phyloP scores from a whole-genome alignment of 2,113 vertebrate species.

The Clinocottus analis region DNA sequence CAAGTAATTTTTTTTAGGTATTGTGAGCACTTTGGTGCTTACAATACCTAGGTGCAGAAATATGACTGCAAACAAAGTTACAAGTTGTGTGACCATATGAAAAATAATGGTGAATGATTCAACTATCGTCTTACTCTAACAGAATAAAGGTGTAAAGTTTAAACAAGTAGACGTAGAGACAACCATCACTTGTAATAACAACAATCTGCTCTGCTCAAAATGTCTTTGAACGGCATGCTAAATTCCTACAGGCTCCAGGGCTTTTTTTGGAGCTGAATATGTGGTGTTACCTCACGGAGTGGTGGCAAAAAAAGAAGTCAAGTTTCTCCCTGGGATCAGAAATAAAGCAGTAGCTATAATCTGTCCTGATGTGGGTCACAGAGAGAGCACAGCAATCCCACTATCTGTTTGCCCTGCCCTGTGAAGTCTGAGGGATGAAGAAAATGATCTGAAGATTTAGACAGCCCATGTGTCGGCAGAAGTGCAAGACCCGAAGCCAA shows the following conservation, averaged over 20 bases:
- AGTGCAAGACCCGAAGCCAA: slow-evolving; percentile 9
- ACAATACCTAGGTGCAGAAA: too few species aligned
- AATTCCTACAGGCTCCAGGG: slow-evolving; percentile 2
- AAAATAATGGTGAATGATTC: background rate
- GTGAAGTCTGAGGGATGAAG: slow-evolving; percentile 30
- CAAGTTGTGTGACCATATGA: background rate
- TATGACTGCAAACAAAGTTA: too few species aligned
- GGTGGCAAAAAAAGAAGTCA: slow-evolving; percentile 20
- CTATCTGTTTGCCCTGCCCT: slow-evolving; percentile 6
- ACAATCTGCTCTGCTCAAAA: slow-evolving; percentile 13
- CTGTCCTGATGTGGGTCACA: slow-evolving; percentile 25
- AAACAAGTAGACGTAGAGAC: too few species aligned
- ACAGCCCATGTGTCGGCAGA: slow-evolving; percentile 23
- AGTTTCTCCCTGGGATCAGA: slow-evolving; percentile 49
- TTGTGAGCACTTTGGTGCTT: too few species aligned
- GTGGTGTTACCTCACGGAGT: slow-evolving; percentile 1
- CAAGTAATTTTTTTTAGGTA: too few species aligned
- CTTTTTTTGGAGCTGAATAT: background rate
- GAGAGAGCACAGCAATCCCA: slow-evolving; percentile 23
- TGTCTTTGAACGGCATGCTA: slow-evolving; percentile 6
- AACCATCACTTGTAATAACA: slow-evolving; percentile 15
- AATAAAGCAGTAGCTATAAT: slow-evolving; percentile 40
- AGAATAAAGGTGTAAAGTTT: background rate
- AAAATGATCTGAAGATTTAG: slow-evolving; percentile 50
- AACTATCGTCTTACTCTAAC: background rate